Percentiles rank a stretch among this genome's conserved stretches.
phyloP scores from a whole-genome alignment of 2,113 vertebrate species.

The Boleophthalmus pectinirostris region DNA sequence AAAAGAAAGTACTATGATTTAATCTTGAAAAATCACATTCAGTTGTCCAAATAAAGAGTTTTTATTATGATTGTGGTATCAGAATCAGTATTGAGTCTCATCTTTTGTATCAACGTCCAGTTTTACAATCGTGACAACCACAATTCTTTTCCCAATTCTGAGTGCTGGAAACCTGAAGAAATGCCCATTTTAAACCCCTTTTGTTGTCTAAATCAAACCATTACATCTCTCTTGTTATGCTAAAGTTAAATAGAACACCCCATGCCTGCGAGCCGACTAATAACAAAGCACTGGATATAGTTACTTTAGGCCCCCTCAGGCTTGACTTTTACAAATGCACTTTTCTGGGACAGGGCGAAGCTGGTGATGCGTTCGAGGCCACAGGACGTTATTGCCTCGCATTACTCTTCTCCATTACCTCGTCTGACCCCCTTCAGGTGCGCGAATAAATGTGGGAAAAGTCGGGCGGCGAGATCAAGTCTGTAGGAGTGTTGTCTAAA shows the following conservation, averaged over 20 bases:
- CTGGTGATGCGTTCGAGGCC: background rate
- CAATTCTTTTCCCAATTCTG: background rate
- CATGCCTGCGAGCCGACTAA: background rate
- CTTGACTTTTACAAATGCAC: background rate
- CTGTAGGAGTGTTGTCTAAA: background rate
- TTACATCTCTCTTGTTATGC: background rate
- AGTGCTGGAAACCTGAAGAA: background rate
- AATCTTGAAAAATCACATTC: too few relatives aligned
- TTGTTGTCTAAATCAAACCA: background rate
- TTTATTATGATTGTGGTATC: too few relatives aligned
- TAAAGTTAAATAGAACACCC: background rate
- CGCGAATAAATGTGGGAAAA: background rate
- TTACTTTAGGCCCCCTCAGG: background rate
- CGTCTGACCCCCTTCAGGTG: slow-evolving; percentile 19
- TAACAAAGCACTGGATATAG: background rate
- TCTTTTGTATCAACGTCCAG: too few relatives aligned
- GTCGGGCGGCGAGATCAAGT: background rate
- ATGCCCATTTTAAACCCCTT: background rate
- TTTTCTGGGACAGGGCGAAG: background rate
- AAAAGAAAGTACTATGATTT: too few relatives aligned
- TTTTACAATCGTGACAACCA: background rate
- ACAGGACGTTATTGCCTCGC: background rate
- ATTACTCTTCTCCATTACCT: slow-evolving; percentile 8
- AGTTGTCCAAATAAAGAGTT: too few relatives aligned
- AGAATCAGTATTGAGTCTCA: too few relatives aligned